phyloP scores from a whole-genome alignment of 2,888 invertebrate genomes.

The Falcaria lacertinaria region DNA sequence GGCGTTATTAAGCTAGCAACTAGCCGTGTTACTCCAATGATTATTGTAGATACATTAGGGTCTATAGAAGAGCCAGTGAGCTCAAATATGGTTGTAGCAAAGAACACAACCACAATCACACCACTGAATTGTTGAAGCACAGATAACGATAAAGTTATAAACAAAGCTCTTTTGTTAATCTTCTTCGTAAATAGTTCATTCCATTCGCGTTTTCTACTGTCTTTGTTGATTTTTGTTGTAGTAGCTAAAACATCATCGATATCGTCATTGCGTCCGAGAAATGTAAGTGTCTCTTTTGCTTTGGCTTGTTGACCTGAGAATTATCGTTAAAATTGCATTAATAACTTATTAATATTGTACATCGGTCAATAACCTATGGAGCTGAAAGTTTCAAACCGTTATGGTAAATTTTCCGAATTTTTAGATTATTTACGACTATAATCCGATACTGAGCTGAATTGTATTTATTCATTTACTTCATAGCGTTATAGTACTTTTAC shows the following conservation, averaged over 20 bases:
- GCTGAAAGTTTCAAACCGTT: too few relatives aligned
- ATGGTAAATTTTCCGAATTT: too few relatives aligned
- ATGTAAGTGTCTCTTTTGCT: constrained; percentile 14
- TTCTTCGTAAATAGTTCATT: constrained; percentile 27
- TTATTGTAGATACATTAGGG: constrained; percentile 33
- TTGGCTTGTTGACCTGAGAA: constrained; percentile 23
- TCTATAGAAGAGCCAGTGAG: constrained; percentile 29
- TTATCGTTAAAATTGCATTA: too few relatives aligned
- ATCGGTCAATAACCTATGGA: too few relatives aligned
- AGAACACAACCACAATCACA: constrained; percentile 27
- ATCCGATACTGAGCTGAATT: too few relatives aligned
- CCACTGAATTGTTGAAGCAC: constrained; percentile 39
- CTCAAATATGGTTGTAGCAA: constrained; percentile 36
- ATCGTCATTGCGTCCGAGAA: constrained; percentile 23
- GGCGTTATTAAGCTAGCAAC: constrained; percentile 36
- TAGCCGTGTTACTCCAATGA: constrained; percentile 34
- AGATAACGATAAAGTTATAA: constrained; percentile 27
- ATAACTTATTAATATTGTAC: too few relatives aligned
- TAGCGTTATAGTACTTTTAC: too few relatives aligned
- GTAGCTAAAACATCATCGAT: constrained; percentile 10
- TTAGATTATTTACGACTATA: too few relatives aligned
- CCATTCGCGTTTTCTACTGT: constrained; percentile 16
- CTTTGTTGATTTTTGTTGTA: neutral
- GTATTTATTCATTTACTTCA: too few relatives aligned
- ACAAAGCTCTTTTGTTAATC: constrained; percentile 33